These are phyloP conservation scores for Macrotrachela quadricornifera DNA, from an alignment of 1,140 invertebrate species.

Conservation along the genomic window DNA sequence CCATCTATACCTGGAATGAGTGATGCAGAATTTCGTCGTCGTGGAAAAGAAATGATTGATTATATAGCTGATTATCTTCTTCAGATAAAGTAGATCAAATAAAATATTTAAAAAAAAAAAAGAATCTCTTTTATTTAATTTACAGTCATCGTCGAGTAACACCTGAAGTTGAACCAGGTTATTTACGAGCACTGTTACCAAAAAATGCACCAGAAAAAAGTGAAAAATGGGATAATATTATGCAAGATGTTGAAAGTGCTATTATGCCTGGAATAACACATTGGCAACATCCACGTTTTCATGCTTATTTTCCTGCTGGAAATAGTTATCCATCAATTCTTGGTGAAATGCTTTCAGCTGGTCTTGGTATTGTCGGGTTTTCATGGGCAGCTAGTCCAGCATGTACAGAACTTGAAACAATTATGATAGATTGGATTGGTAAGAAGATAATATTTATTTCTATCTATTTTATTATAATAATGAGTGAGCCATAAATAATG, in stretches of 20 bases:
- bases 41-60: slow-evolving; percentile 87
- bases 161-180: slow-evolving; percentile 32
- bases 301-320: slow-evolving; percentile 92
- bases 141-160: slow-evolving; percentile 35
- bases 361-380: slow-evolving; percentile 88
- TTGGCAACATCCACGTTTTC: slow-evolving; percentile 96
- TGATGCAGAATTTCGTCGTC: slow-evolving; percentile 58
- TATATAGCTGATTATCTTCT: slow-evolving; percentile 88
- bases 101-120: not conserved
- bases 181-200: slow-evolving; percentile 53
- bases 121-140: slow-evolving; percentile 19
- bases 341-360: slow-evolving; percentile 86
- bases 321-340: slow-evolving; percentile 91
- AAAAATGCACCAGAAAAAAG: slow-evolving; percentile 55
- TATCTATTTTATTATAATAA: too few species aligned
- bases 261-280: slow-evolving; percentile 69
- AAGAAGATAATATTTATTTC: slow-evolving; percentile 16
- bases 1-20: slow-evolving; percentile 42
- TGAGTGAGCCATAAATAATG: too few species aligned
- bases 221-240: slow-evolving; percentile 65
- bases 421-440: slow-evolving; percentile 90
- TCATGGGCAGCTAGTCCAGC: slow-evolving; percentile 95
- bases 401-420: slow-evolving; percentile 85
- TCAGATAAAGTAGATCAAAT: slow-evolving; percentile 38
- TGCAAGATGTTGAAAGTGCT: slow-evolving; percentile 62